Base-by-base conservation (phyloP, 2,888 invertebrate genomes). In the Apamea sordens region DNA sequence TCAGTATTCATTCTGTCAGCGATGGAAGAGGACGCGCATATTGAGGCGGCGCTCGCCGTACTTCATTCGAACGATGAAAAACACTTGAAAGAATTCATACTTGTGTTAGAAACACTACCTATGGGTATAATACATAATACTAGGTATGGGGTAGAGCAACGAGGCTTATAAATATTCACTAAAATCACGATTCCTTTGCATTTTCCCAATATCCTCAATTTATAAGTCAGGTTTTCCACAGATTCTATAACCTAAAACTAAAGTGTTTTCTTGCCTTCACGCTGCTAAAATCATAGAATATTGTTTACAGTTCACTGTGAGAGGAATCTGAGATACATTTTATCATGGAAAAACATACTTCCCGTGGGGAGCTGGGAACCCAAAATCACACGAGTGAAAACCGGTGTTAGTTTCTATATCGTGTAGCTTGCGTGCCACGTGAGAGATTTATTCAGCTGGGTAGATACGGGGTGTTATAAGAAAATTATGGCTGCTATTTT, bases 271-370 rank as follows among this genome's bases (percentile, higher is more conserved):
- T 36, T 53, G 28, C 32, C 36, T 73, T 56, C 32, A 56, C n/a
- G 77, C 77, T 70, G 65, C 28, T 44, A 77, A 74, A 82, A 82
- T 64, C 63, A 74, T 71, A n/a, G 36, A 7, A n/a, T 10, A 1
- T 64, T 72, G 73, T 71, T 53, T 76, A 86, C 64, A 5, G 6
- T 56, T 47, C 21, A 21, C 70, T 50, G 36, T 44, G 28, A 71
- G n/a, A 68, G 65, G 36, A 56, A 77, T 74, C 61, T 86, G 32
- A 61, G 32, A 24, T 77, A 47, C 8, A 73, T 74, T 82, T 77
- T 86, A 86, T 74, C 86, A 61, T 68, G 36, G 18, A 82, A 82
- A 84, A 86, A 82, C 67, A 86, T 64, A 53, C 59, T 53, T 74
- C 67, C 67, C 76, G 21, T n/a, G 71, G 82, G 71, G 61, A 56